phyloP scores from a whole-genome alignment of 2,113 vertebrate species.

The Microtus ochrogaster region DNA sequence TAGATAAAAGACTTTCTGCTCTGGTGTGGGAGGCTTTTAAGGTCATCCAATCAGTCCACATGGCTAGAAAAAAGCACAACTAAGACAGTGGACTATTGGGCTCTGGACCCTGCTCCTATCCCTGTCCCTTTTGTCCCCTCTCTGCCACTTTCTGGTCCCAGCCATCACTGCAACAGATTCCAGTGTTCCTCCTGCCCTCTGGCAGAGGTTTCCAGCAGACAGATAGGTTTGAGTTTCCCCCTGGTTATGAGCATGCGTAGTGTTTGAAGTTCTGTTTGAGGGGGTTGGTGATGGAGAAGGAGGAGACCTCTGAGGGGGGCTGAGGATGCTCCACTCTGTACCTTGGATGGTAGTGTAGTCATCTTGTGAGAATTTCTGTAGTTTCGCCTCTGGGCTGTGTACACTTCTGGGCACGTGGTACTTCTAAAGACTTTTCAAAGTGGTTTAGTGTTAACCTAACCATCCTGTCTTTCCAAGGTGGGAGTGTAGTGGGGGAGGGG shows the following conservation, averaged over 20 bases:
- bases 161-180: background rate
- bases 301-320: background rate
- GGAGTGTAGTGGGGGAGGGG: background rate
- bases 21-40: slow-evolving; percentile 73
- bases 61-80: slow-evolving; percentile 4
- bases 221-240: background rate
- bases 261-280: background rate
- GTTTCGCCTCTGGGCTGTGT: background rate
- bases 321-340: background rate
- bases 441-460: background rate
- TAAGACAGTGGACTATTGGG: background rate
- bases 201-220: background rate
- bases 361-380: background rate
- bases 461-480: background rate
- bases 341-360: background rate
- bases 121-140: background rate
- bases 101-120: background rate
- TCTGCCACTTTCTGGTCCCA: background rate
- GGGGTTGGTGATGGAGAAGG: background rate
- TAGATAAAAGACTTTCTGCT: slow-evolving; percentile 68
- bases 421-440: background rate
- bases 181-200: background rate
- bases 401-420: background rate
- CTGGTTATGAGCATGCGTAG: background rate
- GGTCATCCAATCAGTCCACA: slow-evolving; percentile 49